Conservation (phyloP, 2,888 invertebrate species). For the Oxystoma pomonae region DNA sequence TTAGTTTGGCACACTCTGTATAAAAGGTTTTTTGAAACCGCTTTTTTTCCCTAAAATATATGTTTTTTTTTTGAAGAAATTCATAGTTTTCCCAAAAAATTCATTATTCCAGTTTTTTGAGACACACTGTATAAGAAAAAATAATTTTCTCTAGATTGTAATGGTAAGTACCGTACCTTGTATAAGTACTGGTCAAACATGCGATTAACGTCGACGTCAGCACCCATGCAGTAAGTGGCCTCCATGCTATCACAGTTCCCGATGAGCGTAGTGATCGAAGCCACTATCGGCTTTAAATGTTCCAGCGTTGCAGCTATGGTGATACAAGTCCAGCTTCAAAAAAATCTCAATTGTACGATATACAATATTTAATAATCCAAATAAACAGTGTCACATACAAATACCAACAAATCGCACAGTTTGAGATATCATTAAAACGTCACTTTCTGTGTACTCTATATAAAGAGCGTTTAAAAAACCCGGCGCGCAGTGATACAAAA, state of each 20-base stretch:
- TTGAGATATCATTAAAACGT: too few relatives aligned
- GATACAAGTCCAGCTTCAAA: slow-evolving; percentile 37
- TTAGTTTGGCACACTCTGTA: too few relatives aligned
- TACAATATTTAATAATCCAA: slow-evolving; percentile 8
- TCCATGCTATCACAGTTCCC: slow-evolving; percentile 56
- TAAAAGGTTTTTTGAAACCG: too few relatives aligned
- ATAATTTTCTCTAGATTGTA: too few relatives aligned
- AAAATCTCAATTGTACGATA: slow-evolving; percentile 22
- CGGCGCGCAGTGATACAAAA: not conserved
- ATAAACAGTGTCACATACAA: slow-evolving; percentile 9
- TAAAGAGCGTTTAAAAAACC: slow-evolving; percentile 15
- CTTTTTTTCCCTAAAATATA: too few relatives aligned
- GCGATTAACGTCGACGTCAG: slow-evolving; percentile 57
- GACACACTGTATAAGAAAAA: too few relatives aligned
- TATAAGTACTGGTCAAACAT: slow-evolving; percentile 65
- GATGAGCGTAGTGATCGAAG: slow-evolving; percentile 51
- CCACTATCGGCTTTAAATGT: slow-evolving; percentile 51
- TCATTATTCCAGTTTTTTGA: too few relatives aligned
- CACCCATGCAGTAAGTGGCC: slow-evolving; percentile 60
- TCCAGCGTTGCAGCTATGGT: slow-evolving; percentile 46
- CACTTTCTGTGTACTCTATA: too few relatives aligned
- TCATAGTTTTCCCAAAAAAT: too few relatives aligned
- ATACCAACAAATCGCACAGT: not conserved
- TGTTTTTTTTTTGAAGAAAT: too few relatives aligned
- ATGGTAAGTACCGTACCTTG: too few relatives aligned